Evolutionary conservation across 1,140 invertebrate genomes (phyloP), one percentile per base, ranked within the genome.

Genomic region (Zaprionus kolodkinae): DNA sequence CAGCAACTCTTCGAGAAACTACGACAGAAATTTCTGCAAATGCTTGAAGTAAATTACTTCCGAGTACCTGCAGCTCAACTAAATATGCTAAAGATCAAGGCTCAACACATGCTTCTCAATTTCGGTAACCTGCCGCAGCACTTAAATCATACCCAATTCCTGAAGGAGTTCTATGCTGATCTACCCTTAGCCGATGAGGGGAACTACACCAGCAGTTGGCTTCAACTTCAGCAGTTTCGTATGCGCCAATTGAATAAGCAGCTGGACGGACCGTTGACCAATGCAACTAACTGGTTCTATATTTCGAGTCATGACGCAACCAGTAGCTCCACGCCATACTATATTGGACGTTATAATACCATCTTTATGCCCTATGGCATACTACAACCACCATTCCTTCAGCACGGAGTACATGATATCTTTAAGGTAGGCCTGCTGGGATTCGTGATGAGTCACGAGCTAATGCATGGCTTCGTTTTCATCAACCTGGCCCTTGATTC

Each of bases 371-470:
- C 91, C 1, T 64, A 75, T 12, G 83, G 79, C 2, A 15, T 78
- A 11, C 63, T 92, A 0, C 91, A 92, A n/a, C 62, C 52, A 38
- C 91, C 91, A 1, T 48, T 89, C 0, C 81, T 75, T n/a, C 43
- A 59, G 1, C 10, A 67, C 9, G 60, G 81, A 2, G 40, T 79
- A 4, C 81, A 92, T 25, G 77, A 83, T 10, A 48, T 92, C 5
- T 91, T 89, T 40, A 91, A 83, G 50, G 54, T 81, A 1, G 81
- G 91, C 36, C 40, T 88, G 3, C 21, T 92, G 48, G 91, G 91
- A 2, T 92, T 92, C 21, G 55, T 92, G 9, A 45, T 92, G 0
- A 61, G 81, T 3, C 91, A 92, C 27, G 91, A 92, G 56, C 55
- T 92, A 0, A 74, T 79, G 13, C 91, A 92, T 11, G 81, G 72